phyloP scores from a whole-genome alignment of 2,113 vertebrate genomes.

The Oceanodroma tethys region DNA sequence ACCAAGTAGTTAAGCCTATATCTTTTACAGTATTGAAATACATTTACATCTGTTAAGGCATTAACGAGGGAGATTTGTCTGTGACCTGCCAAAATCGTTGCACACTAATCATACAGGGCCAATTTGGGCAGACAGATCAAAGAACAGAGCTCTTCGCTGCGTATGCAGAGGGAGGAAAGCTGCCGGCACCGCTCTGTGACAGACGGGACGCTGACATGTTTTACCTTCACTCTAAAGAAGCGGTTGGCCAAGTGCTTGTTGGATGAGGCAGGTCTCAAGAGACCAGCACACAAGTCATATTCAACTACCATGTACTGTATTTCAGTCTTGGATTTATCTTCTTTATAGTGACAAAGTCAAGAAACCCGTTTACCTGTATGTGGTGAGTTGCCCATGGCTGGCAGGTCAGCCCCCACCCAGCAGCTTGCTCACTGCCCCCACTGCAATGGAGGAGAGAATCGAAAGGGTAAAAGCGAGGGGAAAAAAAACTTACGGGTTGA shows the following conservation, averaged over 20 bases:
- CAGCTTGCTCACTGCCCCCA: background rate
- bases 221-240: background rate
- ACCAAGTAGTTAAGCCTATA: background rate
- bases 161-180: background rate
- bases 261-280: background rate
- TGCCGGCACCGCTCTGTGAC: background rate
- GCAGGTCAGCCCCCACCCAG: too few species aligned
- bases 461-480: background rate
- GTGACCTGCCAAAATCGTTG: conserved; percentile 35
- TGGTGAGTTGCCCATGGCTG: background rate
- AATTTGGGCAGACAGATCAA: conserved; percentile 7
- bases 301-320: background rate
- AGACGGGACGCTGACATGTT: background rate
- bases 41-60: background rate
- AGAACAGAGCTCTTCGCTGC: background rate
- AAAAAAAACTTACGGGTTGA: background rate
- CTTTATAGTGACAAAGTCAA: background rate
- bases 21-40: background rate
- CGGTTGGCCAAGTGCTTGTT: background rate
- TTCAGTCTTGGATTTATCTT: background rate
- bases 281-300: background rate
- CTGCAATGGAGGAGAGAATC: rapidly evolving
- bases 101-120: conserved; percentile 2
- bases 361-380: rapidly evolving
- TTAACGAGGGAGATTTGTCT: background rate